Base-by-base conservation (phyloP, 2,797 vertebrate genomes). In the Pempheris klunzingeri region DNA sequence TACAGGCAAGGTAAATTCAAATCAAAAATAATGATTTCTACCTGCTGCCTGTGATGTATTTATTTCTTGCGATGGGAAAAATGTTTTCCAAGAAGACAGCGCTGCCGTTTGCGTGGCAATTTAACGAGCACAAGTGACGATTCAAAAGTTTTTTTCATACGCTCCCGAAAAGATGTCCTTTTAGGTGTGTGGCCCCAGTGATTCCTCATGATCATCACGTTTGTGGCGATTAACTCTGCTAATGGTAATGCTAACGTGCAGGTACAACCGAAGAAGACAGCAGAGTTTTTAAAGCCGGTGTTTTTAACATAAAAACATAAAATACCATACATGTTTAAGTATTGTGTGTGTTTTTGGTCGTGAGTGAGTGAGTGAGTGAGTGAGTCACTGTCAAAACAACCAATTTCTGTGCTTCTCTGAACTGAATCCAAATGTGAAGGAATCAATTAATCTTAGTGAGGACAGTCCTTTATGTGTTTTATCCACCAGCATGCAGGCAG, bases 401-500 rank as follows among this genome's bases (percentile, higher is more conserved):
- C 87, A 81, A 89, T 91, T 88, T 91, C 85, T 90, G 73, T 81
- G 84, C 76, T 82, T 83, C 84, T 93, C 73, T 88, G 88, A 92
- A 89, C 87, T 88, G 84, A 91, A 92, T 91, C 87, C 83, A 88
- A 85, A 91, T 89, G 80, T 88, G 77, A 88, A 88, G 81, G 73
- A 89, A 91, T 91, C 87, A 92, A 88, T 92, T 90, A 86, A 89
- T 91, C 87, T 92, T 80, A 80, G 82, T 74, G 87, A 79, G 81
- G 79, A 85, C 78, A 81, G 82, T 83, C 78, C 50, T 81, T 85
- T 85, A 83, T 88, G 87, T 81, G 68, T 85, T 87, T 81, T 82
- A 82, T 86, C 77, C 78, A 87, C 60, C 68, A 85, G 68, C 85
- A 78, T 73, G 84, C 83, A 82, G 63, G 52, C 57, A 66, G 61